phyloP scores from a whole-genome alignment of 2,888 invertebrate species.

The Polydrusus tereticollis region DNA sequence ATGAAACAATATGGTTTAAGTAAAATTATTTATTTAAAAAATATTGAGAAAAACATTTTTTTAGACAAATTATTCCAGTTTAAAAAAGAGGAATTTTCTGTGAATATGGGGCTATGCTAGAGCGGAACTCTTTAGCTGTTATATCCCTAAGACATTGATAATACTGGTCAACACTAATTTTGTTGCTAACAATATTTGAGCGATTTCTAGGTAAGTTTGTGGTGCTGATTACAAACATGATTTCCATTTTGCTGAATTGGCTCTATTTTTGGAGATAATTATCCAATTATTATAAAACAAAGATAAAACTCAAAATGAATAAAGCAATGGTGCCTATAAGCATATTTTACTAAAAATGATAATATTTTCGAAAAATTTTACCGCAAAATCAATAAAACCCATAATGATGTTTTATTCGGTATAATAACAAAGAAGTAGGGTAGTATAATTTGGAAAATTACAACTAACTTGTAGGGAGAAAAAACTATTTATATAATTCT shows the following conservation, averaged over 20 bases:
- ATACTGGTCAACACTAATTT: background rate
- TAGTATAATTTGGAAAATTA: background rate
- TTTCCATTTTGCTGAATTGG: background rate
- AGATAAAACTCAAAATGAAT: background rate
- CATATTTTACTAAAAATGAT: background rate
- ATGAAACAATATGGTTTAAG: too few relatives aligned
- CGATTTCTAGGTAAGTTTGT: background rate
- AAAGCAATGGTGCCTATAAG: background rate
- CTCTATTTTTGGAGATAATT: background rate
- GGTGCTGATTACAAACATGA: background rate
- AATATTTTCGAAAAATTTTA: background rate
- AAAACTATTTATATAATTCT: constrained; percentile 4
- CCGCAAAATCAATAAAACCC: background rate
- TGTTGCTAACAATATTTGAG: background rate
- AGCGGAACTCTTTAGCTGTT: too few relatives aligned
- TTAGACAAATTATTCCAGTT: too few relatives aligned
- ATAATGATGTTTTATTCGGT: background rate
- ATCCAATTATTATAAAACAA: background rate
- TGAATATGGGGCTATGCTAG: too few relatives aligned
- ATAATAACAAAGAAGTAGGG: background rate
- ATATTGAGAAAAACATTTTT: too few relatives aligned
- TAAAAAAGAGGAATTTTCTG: too few relatives aligned
- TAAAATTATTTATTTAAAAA: too few relatives aligned
- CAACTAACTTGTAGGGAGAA: constrained; percentile 2
- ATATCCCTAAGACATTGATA: too few relatives aligned